phyloP scores from a whole-genome alignment of 2,797 vertebrate genomes.

The Acanthurus leucopareius region DNA sequence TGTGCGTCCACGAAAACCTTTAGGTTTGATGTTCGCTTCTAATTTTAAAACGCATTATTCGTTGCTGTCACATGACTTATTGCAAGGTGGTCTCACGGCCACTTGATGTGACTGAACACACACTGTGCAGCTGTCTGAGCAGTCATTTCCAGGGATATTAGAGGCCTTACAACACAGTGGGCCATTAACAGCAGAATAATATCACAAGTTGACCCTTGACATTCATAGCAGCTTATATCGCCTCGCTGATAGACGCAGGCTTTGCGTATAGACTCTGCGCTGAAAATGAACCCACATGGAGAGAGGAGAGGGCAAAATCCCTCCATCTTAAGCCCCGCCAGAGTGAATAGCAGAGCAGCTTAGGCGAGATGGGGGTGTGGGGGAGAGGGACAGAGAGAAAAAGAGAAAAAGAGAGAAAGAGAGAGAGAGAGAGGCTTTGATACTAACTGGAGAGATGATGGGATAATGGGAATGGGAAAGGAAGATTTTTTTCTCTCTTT shows the following conservation, averaged over 20 bases:
- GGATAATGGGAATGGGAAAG: conserved; percentile 66
- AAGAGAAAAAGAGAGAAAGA: conserved; percentile 1
- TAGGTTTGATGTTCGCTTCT: conserved; percentile 21
- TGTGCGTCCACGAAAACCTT: conserved; percentile 7
- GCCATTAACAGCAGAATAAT: conserved; percentile 78
- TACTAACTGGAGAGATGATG: conserved; percentile 57
- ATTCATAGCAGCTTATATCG: conserved; percentile 75
- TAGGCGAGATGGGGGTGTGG: conserved; percentile 40
- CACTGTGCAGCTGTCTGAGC: conserved; percentile 47
- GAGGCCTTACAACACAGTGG: conserved; percentile 56
- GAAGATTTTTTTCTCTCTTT: conserved; percentile 19
- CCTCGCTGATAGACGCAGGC: conserved; percentile 67
- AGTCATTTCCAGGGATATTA: conserved; percentile 74
- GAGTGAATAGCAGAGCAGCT: conserved; percentile 74
- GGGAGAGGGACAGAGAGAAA: too few species aligned
- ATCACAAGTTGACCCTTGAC: conserved; percentile 79
- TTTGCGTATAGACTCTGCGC: conserved; percentile 42
- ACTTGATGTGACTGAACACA: conserved; percentile 37
- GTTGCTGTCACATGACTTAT: conserved; percentile 44
- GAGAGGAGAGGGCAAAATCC: conserved; percentile 67
- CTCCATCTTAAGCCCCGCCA: conserved; percentile 69
- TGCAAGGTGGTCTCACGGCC: conserved; percentile 54
- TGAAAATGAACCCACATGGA: conserved; percentile 68
- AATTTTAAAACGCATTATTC: conserved; percentile 36
- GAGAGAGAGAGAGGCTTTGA: conserved; percentile 56